Percentiles rank a stretch among this genome's conserved stretches.
These are phyloP conservation scores for Amphiduros pacificus DNA, from an alignment of 2,888 invertebrate genomes.

Conservation along the genomic window DNA sequence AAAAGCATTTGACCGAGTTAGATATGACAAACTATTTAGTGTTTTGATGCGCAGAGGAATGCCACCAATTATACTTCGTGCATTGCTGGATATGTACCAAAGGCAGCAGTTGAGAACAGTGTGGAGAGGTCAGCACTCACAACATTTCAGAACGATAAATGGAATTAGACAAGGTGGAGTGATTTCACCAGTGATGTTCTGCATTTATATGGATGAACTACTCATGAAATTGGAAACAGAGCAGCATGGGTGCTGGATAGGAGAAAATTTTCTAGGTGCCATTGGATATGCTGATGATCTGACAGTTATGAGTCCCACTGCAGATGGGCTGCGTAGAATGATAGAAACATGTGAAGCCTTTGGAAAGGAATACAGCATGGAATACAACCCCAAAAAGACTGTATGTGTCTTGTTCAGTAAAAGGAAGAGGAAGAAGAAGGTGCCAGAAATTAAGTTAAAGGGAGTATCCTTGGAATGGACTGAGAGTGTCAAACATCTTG, in stretches of 20 bases:
- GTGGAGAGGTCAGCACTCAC: not conserved
- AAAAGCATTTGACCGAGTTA: constrained; percentile 1
- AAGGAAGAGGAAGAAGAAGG: too few relatives aligned
- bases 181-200: not conserved
- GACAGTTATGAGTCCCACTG: not conserved
- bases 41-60: not conserved
- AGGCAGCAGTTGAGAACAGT: not conserved
- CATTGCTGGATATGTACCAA: not conserved
- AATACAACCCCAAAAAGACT: too few relatives aligned
- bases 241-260: not conserved
- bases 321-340: not conserved
- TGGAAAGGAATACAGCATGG: too few relatives aligned
- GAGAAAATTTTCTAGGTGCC: not conserved
- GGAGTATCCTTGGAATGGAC: too few relatives aligned
- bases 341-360: too few relatives aligned
- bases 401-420: too few relatives aligned
- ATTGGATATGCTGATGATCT: constrained; percentile 6
- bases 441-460: too few relatives aligned
- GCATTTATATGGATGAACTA: constrained; percentile 8
- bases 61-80: not conserved
- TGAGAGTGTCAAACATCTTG: too few relatives aligned
- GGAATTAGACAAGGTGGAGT: not conserved
- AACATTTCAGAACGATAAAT: not conserved
- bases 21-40: not conserved
- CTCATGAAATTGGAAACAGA: not conserved